Percentiles rank a stretch among this genome's conserved stretches.
These are phyloP conservation scores for Acipenser ruthenus DNA, from an alignment of 2,797 vertebrate species.

Conservation along the genomic window DNA sequence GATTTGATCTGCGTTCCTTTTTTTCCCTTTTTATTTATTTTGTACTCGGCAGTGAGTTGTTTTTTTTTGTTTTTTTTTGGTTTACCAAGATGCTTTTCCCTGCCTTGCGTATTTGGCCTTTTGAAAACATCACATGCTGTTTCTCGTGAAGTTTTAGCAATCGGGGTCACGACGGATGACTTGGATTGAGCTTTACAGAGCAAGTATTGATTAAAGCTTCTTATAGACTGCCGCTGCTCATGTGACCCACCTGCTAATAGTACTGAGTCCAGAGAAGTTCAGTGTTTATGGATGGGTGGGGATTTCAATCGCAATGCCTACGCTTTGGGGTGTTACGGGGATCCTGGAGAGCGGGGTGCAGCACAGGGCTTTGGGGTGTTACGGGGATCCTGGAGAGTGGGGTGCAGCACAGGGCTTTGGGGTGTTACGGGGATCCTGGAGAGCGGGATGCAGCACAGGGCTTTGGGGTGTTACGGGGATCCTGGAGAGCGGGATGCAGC, in stretches of 20 bases:
- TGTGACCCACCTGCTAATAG: constrained; percentile 69
- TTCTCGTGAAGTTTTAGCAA: constrained; percentile 47
- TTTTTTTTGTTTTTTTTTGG: no score
- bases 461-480: no score
- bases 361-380: constrained; percentile 7
- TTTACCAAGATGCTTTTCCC: no score
- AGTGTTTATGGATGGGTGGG: constrained; percentile 50
- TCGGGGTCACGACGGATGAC: constrained; percentile 43
- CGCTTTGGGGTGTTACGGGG: no score
- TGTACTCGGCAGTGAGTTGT: no score
- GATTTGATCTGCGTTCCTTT: not conserved
- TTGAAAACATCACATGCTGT: constrained; percentile 45
- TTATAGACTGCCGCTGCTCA: constrained; percentile 50
- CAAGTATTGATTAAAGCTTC: constrained; percentile 57
- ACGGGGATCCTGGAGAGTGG: constrained; percentile 21
- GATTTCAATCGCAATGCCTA: no score
- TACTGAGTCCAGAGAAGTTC: constrained; percentile 52
- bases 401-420: constrained; percentile 22
- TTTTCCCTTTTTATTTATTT: no score
- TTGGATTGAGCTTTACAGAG: constrained; percentile 54
- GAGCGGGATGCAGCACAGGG: constrained; percentile 28
- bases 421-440: constrained; percentile 5
- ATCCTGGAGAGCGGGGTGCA: no score
- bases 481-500: no score
- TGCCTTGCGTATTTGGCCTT: constrained; percentile 24